phyloP scores from a whole-genome alignment of 2,113 vertebrate species.

The Vulpes ferrilata region DNA sequence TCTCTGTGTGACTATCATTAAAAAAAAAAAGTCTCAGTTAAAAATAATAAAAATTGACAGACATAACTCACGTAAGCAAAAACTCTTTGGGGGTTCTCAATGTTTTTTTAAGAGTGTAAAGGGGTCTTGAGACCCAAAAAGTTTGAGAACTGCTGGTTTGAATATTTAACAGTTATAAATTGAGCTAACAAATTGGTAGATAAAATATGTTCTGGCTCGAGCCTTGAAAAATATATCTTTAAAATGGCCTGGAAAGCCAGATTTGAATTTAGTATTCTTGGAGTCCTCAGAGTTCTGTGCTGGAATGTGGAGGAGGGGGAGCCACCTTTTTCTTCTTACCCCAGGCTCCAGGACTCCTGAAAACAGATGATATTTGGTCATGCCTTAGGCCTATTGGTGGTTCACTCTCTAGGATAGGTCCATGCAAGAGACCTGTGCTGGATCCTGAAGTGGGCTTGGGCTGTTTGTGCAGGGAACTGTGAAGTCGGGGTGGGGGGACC shows the following conservation, averaged over 20 bases:
- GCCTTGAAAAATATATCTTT: neutral
- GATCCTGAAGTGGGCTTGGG: neutral
- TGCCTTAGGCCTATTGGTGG: neutral
- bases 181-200: neutral
- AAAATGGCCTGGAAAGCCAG: neutral
- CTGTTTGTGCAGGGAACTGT: neutral
- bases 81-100: neutral
- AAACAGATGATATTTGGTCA: neutral
- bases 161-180: conserved; percentile 20
- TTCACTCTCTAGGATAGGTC: neutral
- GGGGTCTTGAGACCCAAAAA: neutral
- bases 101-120: conserved; percentile 27
- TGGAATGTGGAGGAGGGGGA: neutral
- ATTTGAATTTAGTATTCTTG: neutral
- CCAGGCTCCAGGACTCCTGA: neutral
- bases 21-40: no score
- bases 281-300: neutral
- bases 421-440: neutral
- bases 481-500: neutral
- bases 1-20: no score
- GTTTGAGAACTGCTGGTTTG: neutral
- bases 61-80: conserved; percentile 13
- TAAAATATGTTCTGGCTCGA: conserved; percentile 4
- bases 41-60: neutral
- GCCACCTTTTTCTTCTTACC: neutral